Base-by-base conservation (phyloP, 1,140 invertebrate species). In the Pseudomyrmex cubaensis region DNA sequence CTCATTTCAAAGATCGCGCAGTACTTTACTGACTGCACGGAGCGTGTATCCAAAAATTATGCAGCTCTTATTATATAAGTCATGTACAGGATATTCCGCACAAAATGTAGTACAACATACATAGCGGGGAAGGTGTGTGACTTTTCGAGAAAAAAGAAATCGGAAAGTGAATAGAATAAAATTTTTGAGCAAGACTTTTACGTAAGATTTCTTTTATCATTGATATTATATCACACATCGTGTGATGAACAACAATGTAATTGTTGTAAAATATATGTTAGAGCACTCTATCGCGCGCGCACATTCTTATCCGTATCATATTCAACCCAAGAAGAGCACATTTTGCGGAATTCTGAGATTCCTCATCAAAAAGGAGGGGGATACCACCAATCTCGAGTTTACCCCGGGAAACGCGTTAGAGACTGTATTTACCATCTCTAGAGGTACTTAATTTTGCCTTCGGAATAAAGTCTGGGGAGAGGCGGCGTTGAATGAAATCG, bases 401-500 rank as follows among this genome's bases (percentile, higher is more conserved):
- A 84, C 61, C 61, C 22, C 35, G 22, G 61, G 59, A 84, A 62
- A 48, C 72, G 59, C 63, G 61, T 20, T 74, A 76, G 80, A 77
- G 85, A 90, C 87, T 88, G 85, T 92, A 93, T 93, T 93, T 93
- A 91, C 92, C 87, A 88, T 87, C 87, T 88, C 87, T 88, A 86
- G 85, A 88, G 91, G 90, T 93, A 94, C 93, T 93, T 93, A 94
- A 94, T 94, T 93, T 93, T 91, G 88, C 91, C 92, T 92, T 91
- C 85, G 89, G 85, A 93, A 94, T 93, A 91, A 93, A 93, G 92
- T 93, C 90, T 87, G 66, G 87, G 25, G 78, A 61, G 82, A 83
- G 64, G 66, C 64, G 85, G 57, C 61, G 83, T 15, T 84, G 69
- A 66, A 82, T 70, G 78, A 35, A 50, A 25, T 48, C 64, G 82